phyloP scores from a whole-genome alignment of 2,113 vertebrate species.

The Cichladusa arquata region DNA sequence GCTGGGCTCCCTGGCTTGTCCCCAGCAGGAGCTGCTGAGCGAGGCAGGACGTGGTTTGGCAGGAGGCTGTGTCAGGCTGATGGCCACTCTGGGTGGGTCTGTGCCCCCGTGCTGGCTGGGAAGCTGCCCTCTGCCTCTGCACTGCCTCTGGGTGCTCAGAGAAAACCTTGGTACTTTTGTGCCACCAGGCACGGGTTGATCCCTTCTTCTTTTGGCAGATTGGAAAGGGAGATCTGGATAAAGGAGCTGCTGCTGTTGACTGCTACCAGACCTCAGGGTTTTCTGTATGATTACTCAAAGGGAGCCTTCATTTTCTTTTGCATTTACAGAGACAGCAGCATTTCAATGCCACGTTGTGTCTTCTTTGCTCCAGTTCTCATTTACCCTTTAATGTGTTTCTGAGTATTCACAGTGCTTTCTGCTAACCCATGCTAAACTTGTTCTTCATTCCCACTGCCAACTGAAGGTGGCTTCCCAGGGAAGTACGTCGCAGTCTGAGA shows the following conservation, averaged over 20 bases:
- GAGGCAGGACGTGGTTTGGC: not conserved
- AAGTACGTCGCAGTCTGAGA: not conserved
- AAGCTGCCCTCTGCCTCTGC: not conserved
- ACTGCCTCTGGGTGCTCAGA: not conserved
- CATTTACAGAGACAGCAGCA: not conserved
- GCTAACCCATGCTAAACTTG: not conserved
- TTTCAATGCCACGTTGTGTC: too few relatives aligned
- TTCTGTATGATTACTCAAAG: not conserved
- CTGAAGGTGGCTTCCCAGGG: not conserved
- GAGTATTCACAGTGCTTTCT: not conserved
- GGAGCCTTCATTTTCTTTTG: not conserved
- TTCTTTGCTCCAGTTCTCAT: not conserved
- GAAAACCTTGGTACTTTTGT: not conserved
- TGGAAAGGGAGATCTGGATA: not conserved
- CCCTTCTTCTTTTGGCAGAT: not conserved
- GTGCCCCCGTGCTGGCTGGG: rapidly evolving
- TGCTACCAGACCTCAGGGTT: not conserved
- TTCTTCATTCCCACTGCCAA: not conserved
- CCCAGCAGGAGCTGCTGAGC: not conserved
- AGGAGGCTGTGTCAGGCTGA: not conserved
- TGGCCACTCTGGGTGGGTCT: not conserved
- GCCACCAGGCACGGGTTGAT: not conserved
- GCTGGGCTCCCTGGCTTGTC: not conserved
- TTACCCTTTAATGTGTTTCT: not conserved
- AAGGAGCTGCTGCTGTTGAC: not conserved